Evolutionary conservation across 2,797 vertebrate species (phyloP).

Genomic region (Pteronotus mesoamericanus): DNA sequence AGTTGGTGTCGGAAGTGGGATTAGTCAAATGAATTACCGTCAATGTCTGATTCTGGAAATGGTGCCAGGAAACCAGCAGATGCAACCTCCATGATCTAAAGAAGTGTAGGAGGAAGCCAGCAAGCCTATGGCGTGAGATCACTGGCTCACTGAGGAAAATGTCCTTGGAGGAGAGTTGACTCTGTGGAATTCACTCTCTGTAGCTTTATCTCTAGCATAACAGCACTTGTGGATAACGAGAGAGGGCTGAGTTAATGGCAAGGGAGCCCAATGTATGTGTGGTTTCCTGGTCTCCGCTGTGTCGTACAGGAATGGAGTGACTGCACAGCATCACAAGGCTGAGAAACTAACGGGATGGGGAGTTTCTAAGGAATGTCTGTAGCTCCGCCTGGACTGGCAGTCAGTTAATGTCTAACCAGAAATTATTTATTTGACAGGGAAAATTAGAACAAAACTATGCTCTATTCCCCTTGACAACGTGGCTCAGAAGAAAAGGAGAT

Average conservation of each 20-base stretch:
- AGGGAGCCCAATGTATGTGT: background rate
- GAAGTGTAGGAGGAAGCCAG: background rate
- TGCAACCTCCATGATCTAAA: background rate
- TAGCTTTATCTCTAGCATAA: background rate
- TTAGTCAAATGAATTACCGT: background rate
- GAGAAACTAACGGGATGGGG: background rate
- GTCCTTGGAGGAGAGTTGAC: background rate
- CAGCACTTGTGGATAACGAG: background rate
- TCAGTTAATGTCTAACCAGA: background rate
- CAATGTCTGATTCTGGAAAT: background rate
- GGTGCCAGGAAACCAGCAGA: background rate
- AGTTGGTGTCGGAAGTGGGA: background rate
- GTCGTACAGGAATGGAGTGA: background rate
- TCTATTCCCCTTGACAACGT: background rate
- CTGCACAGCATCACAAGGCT: background rate
- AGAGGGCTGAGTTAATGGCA: background rate
- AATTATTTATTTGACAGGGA: background rate
- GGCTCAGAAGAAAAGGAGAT: background rate
- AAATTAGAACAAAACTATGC: background rate
- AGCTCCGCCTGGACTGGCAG: background rate
- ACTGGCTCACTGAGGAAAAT: background rate
- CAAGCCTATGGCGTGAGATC: background rate
- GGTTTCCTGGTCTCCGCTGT: background rate
- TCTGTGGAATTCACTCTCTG: background rate
- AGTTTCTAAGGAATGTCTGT: background rate